Conservation (phyloP, 2,888 invertebrate genomes). For the Ormyrus nitidulus region DNA sequence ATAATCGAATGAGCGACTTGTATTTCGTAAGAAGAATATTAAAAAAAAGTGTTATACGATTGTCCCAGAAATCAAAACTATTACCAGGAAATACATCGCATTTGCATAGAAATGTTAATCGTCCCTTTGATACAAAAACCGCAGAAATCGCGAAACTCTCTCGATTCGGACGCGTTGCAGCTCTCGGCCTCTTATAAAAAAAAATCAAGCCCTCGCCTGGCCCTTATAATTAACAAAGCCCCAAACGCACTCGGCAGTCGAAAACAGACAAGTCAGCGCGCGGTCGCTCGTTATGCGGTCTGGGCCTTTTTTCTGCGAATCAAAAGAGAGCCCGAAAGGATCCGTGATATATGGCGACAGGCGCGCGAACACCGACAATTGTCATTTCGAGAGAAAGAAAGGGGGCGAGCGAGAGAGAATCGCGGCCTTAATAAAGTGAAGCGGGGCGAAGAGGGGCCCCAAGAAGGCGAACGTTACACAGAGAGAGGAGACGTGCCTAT, state of each 20-base stretch:
- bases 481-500: slow-evolving; percentile 74
- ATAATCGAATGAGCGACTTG: no score
- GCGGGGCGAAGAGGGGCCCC: not conserved
- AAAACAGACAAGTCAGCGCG: not conserved
- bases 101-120: slow-evolving; percentile 46
- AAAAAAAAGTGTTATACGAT: no score
- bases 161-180: not conserved
- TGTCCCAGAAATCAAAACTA: no score
- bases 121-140: slow-evolving; percentile 24
- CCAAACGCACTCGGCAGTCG: not conserved
- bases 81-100: not conserved
- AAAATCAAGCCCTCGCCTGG: not conserved
- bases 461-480: slow-evolving; percentile 42
- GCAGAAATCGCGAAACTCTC: slow-evolving; percentile 10
- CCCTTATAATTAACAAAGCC: slow-evolving; percentile 44
- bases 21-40: no score
- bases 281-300: slow-evolving; percentile 25
- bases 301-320: slow-evolving; percentile 40
- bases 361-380: slow-evolving; percentile 49
- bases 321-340: not conserved
- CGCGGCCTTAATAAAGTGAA: slow-evolving; percentile 42
- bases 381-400: slow-evolving; percentile 49
- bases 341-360: slow-evolving; percentile 55
- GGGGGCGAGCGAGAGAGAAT: slow-evolving; percentile 5
- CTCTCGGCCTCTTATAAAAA: not conserved